These are phyloP conservation scores for Mormyrops attenuatus DNA, from an alignment of 2,797 vertebrate species.

Conservation along the genomic window DNA sequence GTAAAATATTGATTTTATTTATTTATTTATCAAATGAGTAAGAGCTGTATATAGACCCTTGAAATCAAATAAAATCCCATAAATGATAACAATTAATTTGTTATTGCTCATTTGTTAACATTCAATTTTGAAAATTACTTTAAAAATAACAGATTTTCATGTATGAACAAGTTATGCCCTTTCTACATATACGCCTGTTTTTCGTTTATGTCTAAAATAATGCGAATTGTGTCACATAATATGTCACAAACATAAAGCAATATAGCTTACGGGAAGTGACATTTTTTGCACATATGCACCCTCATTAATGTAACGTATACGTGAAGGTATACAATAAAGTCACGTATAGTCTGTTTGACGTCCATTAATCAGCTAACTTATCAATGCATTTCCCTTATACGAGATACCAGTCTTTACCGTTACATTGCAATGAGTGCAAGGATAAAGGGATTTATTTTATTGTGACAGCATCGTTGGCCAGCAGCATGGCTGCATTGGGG, in stretches of 20 bases:
- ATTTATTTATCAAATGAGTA: neutral
- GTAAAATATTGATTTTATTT: neutral
- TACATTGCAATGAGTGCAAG: neutral
- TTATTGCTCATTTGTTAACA: slow-evolving; percentile 36
- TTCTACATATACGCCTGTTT: neutral
- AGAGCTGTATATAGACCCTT: neutral
- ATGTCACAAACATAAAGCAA: neutral
- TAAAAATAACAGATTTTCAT: neutral
- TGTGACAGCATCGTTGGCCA: slow-evolving; percentile 13
- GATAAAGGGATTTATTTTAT: neutral
- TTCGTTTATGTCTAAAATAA: neutral
- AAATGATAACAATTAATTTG: neutral
- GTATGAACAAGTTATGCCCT: neutral
- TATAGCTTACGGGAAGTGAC: neutral
- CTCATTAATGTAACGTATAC: neutral
- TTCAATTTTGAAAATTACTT: neutral
- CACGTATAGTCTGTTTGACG: neutral
- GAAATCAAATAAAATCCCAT: neutral
- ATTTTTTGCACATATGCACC: neutral
- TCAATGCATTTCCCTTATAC: neutral
- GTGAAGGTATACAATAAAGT: neutral
- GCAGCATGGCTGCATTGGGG: neutral
- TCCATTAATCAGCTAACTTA: neutral
- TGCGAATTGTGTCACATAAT: neutral
- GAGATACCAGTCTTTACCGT: neutral